Percentiles rank a stretch among this genome's conserved stretches.
Conservation (phyloP, 2,888 invertebrate species). For the Leptinotarsa peninsularis region DNA sequence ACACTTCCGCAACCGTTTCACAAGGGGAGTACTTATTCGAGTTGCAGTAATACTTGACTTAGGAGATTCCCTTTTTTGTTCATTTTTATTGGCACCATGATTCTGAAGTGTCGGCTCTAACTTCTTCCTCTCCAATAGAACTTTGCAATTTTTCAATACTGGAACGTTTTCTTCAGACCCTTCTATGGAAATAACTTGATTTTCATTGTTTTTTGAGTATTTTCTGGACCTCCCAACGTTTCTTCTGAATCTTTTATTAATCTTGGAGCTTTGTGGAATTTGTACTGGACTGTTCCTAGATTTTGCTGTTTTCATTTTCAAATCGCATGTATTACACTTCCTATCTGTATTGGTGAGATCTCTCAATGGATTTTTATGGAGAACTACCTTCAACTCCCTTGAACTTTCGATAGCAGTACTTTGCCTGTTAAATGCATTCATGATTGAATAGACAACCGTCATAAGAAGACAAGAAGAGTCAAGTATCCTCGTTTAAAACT, state of each 20-base stretch:
- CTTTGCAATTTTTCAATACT: background rate
- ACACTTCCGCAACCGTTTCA: conserved; percentile 27
- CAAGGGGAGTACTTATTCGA: conserved; percentile 4
- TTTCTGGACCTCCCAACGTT: background rate
- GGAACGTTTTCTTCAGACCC: background rate
- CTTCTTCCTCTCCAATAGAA: background rate
- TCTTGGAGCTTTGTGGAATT: background rate
- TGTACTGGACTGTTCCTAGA: background rate
- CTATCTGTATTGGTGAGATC: background rate
- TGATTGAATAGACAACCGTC: background rate
- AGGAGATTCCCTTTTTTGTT: background rate
- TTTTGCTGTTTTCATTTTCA: background rate
- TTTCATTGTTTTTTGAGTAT: background rate
- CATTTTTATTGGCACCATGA: background rate
- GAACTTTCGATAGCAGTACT: background rate
- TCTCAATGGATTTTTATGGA: background rate
- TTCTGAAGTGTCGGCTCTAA: no score
- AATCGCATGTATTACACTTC: background rate
- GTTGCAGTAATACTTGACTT: background rate
- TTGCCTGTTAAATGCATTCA: background rate
- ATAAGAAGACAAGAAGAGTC: background rate
- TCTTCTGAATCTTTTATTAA: background rate
- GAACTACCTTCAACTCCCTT: conserved; percentile 13
- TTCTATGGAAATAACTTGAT: background rate
- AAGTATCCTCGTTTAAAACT: conserved; percentile 2